phyloP scores from a whole-genome alignment of 2,888 invertebrate species.

The Physocephala rufipes region DNA sequence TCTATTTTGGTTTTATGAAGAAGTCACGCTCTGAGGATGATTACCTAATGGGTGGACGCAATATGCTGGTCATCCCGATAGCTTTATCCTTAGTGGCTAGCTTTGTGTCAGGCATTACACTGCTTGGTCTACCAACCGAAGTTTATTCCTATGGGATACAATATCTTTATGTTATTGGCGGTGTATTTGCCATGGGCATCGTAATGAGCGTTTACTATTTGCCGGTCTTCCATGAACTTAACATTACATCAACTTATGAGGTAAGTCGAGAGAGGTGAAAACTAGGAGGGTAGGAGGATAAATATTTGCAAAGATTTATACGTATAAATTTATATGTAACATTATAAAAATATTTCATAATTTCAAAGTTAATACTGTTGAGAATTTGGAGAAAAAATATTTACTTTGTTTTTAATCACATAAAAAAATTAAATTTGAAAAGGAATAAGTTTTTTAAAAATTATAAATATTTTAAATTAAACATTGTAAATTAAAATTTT shows the following conservation, averaged over 20 bases:
- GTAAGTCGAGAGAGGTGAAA: constrained; percentile 63
- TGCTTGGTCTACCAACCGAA: constrained; percentile 82
- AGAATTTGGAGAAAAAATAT: too few species aligned
- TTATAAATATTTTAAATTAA: too few species aligned
- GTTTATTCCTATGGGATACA: constrained; percentile 84
- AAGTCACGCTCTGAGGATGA: constrained; percentile 72
- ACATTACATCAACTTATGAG: constrained; percentile 83
- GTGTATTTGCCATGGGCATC: constrained; percentile 73
- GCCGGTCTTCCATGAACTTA: constrained; percentile 78
- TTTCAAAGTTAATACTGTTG: too few species aligned
- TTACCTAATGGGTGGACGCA: constrained; percentile 82
- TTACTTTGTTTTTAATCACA: too few species aligned
- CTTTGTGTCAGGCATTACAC: constrained; percentile 80
- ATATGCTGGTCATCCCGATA: constrained; percentile 81
- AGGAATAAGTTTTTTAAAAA: too few species aligned
- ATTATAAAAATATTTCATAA: too few species aligned
- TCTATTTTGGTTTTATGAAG: constrained; percentile 81
- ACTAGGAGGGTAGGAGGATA: too few species aligned
- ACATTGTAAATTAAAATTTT: too few species aligned
- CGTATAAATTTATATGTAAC: too few species aligned
- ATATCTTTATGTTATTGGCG: constrained; percentile 74
- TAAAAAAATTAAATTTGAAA: too few species aligned
- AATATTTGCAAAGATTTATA: too few species aligned
- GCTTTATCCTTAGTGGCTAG: constrained; percentile 85
- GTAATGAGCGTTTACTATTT: constrained; percentile 75